These are phyloP conservation scores for Cyprinella venusta DNA, from an alignment of 2,797 vertebrate genomes.

Conservation along the genomic window DNA sequence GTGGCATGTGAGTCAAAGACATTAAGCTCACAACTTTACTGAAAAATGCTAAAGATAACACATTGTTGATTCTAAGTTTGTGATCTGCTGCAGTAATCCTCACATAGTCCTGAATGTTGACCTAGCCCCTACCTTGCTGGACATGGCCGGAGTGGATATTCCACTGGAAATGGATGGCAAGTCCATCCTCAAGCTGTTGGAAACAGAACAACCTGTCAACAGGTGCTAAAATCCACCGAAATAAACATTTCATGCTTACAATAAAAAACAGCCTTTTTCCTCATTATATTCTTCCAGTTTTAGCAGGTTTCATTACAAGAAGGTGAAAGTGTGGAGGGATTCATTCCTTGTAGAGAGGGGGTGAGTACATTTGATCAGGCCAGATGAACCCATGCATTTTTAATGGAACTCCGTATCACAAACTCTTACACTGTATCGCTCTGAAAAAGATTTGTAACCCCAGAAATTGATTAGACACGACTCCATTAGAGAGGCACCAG, in stretches of 20 bases:
- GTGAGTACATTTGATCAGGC: conserved; percentile 77
- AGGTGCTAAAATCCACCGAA: conserved; percentile 75
- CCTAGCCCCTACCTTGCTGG: conserved; percentile 93
- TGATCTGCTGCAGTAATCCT: conserved; percentile 79
- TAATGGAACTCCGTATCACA: conserved; percentile 38
- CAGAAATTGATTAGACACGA: conserved; percentile 39
- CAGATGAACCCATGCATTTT: conserved; percentile 56
- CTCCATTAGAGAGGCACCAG: conserved; percentile 40
- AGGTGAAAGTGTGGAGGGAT: conserved; percentile 91
- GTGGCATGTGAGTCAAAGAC: conserved; percentile 87
- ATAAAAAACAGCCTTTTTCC: background rate
- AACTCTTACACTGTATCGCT: conserved; percentile 24
- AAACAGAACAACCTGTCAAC: conserved; percentile 88
- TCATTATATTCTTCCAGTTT: conserved; percentile 44
- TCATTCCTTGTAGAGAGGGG: conserved; percentile 96
- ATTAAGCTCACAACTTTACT: background rate
- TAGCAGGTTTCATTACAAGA: conserved; percentile 91
- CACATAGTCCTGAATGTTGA: conserved; percentile 94
- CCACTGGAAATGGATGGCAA: conserved; percentile 96
- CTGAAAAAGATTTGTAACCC: conserved; percentile 32
- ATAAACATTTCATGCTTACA: background rate
- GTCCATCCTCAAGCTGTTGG: conserved; percentile 93
- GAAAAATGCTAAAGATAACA: background rate
- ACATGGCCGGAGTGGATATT: conserved; percentile 93
- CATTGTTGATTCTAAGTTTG: conserved; percentile 8